Evolutionary conservation across 2,888 invertebrate species (phyloP).

Genomic region (Mimumesa dahlbomi): DNA sequence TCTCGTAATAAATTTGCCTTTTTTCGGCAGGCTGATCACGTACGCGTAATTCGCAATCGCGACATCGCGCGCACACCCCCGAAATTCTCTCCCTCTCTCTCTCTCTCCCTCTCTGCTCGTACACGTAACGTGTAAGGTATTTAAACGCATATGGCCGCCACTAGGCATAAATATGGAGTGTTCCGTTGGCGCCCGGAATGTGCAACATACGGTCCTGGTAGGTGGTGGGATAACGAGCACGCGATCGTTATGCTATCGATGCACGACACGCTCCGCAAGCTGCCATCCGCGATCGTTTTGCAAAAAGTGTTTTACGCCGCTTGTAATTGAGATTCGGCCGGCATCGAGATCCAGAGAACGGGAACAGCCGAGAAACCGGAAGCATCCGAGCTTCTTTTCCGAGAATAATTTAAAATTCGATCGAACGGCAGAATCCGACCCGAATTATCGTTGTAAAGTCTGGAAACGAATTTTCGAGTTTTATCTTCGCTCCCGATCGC

Average conservation of each 20-base stretch:
- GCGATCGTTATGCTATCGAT: conserved; percentile 62
- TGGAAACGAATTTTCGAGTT: too few species aligned
- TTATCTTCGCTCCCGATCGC: too few species aligned
- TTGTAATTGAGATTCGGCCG: too few species aligned
- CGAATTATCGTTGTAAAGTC: too few species aligned
- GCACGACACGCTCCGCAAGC: conserved; percentile 50
- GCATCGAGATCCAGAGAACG: too few species aligned
- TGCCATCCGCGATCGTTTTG: conserved; percentile 38
- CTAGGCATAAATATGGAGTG: conserved; percentile 53
- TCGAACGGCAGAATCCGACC: too few species aligned
- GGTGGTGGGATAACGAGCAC: conserved; percentile 51
- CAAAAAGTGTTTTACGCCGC: conserved; percentile 19
- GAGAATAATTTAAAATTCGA: too few species aligned
- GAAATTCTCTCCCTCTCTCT: background rate
- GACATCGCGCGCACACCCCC: background rate
- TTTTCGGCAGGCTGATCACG: too few species aligned
- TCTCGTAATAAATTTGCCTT: too few species aligned
- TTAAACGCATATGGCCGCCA: conserved; percentile 57
- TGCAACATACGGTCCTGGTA: conserved; percentile 52
- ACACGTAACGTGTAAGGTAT: conserved; percentile 28
- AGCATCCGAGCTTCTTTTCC: too few species aligned
- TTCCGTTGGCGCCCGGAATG: conserved; percentile 47
- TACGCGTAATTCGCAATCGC: background rate
- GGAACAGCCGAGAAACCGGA: too few species aligned
- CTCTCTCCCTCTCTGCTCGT: background rate